Base-by-base conservation (phyloP, 2,797 vertebrate species). In the Ctenosaura bakeri region DNA sequence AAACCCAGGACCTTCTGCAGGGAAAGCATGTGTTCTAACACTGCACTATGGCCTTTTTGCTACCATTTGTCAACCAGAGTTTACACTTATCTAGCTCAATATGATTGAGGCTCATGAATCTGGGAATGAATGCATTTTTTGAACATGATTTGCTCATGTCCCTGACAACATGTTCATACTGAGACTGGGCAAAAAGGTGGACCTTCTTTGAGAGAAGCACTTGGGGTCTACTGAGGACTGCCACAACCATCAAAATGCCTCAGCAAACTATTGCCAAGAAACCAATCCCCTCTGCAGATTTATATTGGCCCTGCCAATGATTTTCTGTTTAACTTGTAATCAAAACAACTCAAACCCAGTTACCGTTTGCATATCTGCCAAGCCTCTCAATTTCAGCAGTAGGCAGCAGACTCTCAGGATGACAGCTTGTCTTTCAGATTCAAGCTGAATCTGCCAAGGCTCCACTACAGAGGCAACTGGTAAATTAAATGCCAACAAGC, bases 261-360 rank as follows among this genome's bases (percentile, higher is more conserved):
- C 89, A 88, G 90, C 38, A 62, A 87, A 26, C 91, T 91, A 84
- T 94, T 95, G 95, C 96, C 95, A 97, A 95, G 92, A 96, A 78
- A 20, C 73, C 83, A 84, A 78, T 16, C 73, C 94, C 93, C 95
- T 96, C 94, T 83, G 93, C 96, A 97, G 96, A 97, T 97, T 97
- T 94, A 95, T 96, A 94, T 95, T 97, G 97, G 97, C 97, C 97
- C 96, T 96, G 96, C 96, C 96, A 96, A 96, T 96, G 97, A 97
- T 97, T 97, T 97, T 97, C 97, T 98, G 97, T 97, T 98, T 98
- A 98, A 98, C 97, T 98, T 97, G 96, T 97, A 98, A 98, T 98
- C 97, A 98, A 98, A 98, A 98, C 97, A 98, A 97, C 97, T 98
- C 97, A 98, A 98, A 97, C 97, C 97, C 97, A 97, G 97, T 97